Evolutionary conservation across 2,888 invertebrate species (phyloP), one percentile per base, ranked within the genome.

Genomic region (Laothoe populi): DNA sequence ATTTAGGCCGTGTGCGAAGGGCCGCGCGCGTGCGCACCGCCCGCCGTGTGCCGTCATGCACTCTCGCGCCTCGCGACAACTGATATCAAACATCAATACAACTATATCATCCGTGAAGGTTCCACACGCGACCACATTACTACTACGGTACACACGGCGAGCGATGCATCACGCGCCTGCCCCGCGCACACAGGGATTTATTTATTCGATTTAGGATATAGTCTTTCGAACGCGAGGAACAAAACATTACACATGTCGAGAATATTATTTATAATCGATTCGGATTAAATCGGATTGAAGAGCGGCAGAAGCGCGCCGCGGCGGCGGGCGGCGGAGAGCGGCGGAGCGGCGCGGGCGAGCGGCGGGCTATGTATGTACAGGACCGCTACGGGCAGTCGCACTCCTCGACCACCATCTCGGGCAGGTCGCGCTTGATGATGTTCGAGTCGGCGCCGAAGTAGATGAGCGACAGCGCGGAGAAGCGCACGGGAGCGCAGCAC

Each of bases 371-470:
- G 84, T 83, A 82, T 84, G 84, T 83, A 83, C 85, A 84, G 77
- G 74, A 78, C 74, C 83, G 90, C 87, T 95, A 98, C 76, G 98
- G 98, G 91, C 98, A 98, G 75, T 98, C 98, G 93, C 98, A 98
- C 94, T 98, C 98, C 89, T 98, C 98, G 69, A 98, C 98, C 76
- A 98, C 97, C 98, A 98, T 98, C 94, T 98, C 98, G 72, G 98
- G 98, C 84, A 98, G 94, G 93, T 98, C 98, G 79, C 98, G 95
- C 89, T 98, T 98, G 88, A 98, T 97, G 87, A 98, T 97, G 93
- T 96, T 97, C 72, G 96, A 95, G 92, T 97, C 97, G 66, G 95
- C 96, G 73, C 98, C 98, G 91, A 97, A 97, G 92, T 98, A 98
- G 84, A 98, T 97, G 74, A 98, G 94, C 73, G 97, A 97, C 95